These are phyloP conservation scores for Ophiothrix spiculata DNA, from an alignment of 35 echinoderm and acorn worm genomes.

Conservation along the genomic window DNA sequence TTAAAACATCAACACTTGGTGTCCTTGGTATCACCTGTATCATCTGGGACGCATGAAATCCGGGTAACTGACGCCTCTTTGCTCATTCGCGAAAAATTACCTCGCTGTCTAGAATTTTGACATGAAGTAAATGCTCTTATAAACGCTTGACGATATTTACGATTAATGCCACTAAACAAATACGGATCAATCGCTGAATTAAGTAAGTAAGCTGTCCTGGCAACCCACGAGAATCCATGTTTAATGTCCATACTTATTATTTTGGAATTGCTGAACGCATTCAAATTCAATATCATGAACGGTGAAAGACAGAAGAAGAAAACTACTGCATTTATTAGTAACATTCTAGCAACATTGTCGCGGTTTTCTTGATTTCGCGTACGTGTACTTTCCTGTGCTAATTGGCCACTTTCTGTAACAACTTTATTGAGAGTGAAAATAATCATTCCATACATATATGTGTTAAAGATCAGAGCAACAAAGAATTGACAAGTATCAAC, in stretches of 20 bases:
- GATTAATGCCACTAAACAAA: not conserved
- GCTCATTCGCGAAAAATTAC: too few species aligned
- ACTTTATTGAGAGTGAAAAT: not conserved
- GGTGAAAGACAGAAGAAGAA: not conserved
- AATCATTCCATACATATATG: not conserved
- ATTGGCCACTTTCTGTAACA: not conserved
- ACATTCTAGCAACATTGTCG: not conserved
- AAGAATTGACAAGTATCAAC: not conserved
- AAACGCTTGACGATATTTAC: not conserved
- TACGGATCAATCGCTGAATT: conserved; percentile 2
- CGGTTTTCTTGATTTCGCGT: not conserved
- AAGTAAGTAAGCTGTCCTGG: not conserved
- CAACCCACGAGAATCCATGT: not conserved
- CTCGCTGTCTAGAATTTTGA: too few species aligned
- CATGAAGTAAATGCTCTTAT: not conserved
- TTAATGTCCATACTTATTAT: not conserved
- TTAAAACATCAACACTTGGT: too few species aligned
- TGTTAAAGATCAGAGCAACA: not conserved
- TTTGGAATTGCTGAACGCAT: not conserved
- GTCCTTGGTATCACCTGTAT: too few species aligned
- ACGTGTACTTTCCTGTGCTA: not conserved
- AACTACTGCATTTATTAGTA: not conserved
- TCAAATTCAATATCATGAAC: not conserved
- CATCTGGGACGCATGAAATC: too few species aligned
- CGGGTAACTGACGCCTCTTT: too few species aligned